Evolutionary conservation across 2,888 invertebrate species (phyloP).

Genomic region (Cryptophagus acutangulus): DNA sequence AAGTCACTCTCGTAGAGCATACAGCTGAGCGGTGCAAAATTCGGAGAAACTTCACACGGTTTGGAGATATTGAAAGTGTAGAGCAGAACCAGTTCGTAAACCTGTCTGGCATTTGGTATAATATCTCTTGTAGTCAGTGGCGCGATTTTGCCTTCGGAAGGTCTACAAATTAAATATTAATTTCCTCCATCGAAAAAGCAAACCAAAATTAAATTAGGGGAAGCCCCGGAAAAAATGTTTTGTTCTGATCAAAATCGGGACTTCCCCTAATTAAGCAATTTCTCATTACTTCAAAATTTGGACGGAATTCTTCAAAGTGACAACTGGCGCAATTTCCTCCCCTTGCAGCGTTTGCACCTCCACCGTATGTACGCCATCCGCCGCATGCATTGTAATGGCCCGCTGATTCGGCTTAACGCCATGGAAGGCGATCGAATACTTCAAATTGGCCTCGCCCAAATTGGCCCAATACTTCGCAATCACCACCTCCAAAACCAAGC

Average conservation of each 20-base stretch:
- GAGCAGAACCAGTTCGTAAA: constrained; percentile 83
- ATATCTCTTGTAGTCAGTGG: constrained; percentile 78
- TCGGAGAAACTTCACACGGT: constrained; percentile 74
- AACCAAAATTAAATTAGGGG: too few relatives aligned
- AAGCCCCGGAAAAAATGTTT: too few relatives aligned
- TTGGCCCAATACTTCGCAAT: constrained; percentile 96
- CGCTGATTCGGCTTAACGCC: constrained; percentile 69
- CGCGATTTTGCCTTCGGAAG: constrained; percentile 72
- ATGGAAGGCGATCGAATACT: constrained; percentile 75
- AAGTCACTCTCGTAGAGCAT: constrained; percentile 93
- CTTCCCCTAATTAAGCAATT: too few relatives aligned
- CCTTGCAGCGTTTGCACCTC: constrained; percentile 65
- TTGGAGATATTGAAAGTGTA: constrained; percentile 83
- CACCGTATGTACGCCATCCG: constrained; percentile 68
- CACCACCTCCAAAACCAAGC: constrained; percentile 78
- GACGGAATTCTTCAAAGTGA: constrained; percentile 70
- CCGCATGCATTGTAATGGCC: constrained; percentile 66
- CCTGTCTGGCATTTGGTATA: constrained; percentile 81
- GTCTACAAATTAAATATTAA: constrained; percentile 53
- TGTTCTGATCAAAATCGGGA: too few relatives aligned
- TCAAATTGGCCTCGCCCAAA: constrained; percentile 68
- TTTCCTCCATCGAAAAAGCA: too few relatives aligned
- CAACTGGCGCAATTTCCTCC: constrained; percentile 74
- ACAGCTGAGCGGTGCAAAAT: constrained; percentile 75
- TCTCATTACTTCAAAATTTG: constrained; percentile 64